A percentile compares a stretch with the other conserved stretches of the same genome.
Conservation (phyloP, 2,888 invertebrate species). For the Drosophila lacicola region DNA sequence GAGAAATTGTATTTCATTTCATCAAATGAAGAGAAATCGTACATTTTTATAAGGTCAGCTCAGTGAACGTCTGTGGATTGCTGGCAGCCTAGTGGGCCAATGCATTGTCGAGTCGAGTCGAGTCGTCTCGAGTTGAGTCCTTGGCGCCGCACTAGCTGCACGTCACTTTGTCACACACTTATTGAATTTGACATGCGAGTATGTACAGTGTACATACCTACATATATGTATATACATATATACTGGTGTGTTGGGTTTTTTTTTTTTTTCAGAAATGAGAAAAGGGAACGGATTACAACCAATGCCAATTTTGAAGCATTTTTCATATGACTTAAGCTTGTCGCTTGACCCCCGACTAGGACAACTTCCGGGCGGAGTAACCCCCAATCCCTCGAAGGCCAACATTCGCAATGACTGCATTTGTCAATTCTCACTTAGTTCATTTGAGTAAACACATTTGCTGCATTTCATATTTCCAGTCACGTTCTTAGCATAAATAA, state of each 20-base stretch:
- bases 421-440: constrained; percentile 77
- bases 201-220: neutral
- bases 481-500: constrained; percentile 82
- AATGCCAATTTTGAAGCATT: constrained; percentile 64
- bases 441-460: constrained; percentile 77
- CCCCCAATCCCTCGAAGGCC: constrained; percentile 2
- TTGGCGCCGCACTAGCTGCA: constrained; percentile 56
- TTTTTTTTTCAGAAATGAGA: no score
- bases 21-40: constrained; percentile 80
- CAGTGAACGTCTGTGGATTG: constrained; percentile 27
- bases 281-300: constrained; percentile 57
- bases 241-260: constrained; percentile 10
- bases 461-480: constrained; percentile 82
- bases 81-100: constrained; percentile 17
- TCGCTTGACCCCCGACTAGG: constrained; percentile 39
- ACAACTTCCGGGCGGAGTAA: constrained; percentile 10
- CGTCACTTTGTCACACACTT: constrained; percentile 66
- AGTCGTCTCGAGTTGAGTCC: constrained; percentile 43
- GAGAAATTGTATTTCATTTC: constrained; percentile 81
- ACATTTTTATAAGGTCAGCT: constrained; percentile 73
- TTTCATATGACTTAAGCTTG: constrained; percentile 60
- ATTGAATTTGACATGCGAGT: constrained; percentile 72
- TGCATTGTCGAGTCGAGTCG: constrained; percentile 59
- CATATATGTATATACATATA: constrained; percentile 8
- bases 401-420: constrained; percentile 45